A percentile compares a stretch with the other conserved stretches of the same genome.
Evolutionary conservation across 2,888 invertebrate species (phyloP).

Genomic region (Nephrocerus scutellatus): DNA sequence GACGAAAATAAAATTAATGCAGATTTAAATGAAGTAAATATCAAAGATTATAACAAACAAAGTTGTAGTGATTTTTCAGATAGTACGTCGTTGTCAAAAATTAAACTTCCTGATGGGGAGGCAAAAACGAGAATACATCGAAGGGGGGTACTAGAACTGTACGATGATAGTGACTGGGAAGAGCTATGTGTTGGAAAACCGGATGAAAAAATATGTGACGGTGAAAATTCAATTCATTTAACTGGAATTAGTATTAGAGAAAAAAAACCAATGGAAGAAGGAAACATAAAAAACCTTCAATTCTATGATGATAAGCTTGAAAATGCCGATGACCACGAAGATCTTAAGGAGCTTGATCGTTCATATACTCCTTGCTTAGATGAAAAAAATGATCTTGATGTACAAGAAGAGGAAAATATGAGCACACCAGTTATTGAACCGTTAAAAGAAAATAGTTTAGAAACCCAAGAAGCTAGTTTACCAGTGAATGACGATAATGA

Average conservation of each 20-base stretch:
- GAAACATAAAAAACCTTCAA: not conserved
- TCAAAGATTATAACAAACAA: too few relatives aligned
- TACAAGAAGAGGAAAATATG: slow-evolving; percentile 22
- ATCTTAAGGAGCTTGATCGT: slow-evolving; percentile 53
- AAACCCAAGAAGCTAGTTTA: slow-evolving; percentile 1
- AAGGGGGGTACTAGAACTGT: slow-evolving; percentile 50
- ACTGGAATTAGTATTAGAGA: slow-evolving; percentile 11
- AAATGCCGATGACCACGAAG: slow-evolving; percentile 2
- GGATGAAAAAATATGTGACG: too few relatives aligned
- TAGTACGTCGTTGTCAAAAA: slow-evolving; percentile 22
- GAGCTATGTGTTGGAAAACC: slow-evolving; percentile 43
- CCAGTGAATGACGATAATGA: slow-evolving; percentile 8
- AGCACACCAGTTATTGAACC: too few relatives aligned
- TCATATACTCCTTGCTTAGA: slow-evolving; percentile 69
- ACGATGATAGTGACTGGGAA: slow-evolving; percentile 53
- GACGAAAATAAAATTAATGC: too few relatives aligned
- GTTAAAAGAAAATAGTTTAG: slow-evolving; percentile 9
- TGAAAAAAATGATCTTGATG: slow-evolving; percentile 50
- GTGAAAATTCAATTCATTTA: slow-evolving; percentile 3
- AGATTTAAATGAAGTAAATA: slow-evolving; percentile 11
- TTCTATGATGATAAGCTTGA: too few relatives aligned
- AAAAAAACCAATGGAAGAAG: not conserved
- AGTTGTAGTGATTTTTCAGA: too few relatives aligned
- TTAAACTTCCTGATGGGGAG: slow-evolving; percentile 25
- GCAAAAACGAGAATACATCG: slow-evolving; percentile 25